Base-by-base conservation (phyloP, 2,113 vertebrate genomes). In the Xiphophorus hellerii region DNA sequence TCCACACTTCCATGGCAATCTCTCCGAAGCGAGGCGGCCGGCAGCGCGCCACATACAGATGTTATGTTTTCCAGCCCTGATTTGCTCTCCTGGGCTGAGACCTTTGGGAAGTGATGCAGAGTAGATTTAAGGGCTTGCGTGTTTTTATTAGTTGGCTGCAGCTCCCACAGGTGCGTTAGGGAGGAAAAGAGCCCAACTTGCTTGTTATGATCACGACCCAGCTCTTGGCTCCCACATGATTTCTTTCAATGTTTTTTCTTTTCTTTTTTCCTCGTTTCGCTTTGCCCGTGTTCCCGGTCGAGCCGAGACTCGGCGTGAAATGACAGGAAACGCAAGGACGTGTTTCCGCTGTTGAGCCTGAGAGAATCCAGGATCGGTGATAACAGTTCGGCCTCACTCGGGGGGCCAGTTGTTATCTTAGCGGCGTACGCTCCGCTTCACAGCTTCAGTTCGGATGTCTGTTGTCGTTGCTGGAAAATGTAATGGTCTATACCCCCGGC, bases 111-210 rank as follows among this genome's bases (percentile, higher is more conserved):
- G 74, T 13, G 28, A 62, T 76, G 81, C 73, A 6, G 82, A 71
- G 83, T 66, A 87, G 84, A 88, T 92, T 90, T 91, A 89, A 90
- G 85, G 71, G 86, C 84, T 85, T 66, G 77, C 73, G 62, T 90
- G 84, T 87, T 90, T 91, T 92, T 89, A 92, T 89, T 67, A 70
- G 88, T 88, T 80, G 86, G 77, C 89, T 82, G 79, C 77, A 77
- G 75, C 76, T 90, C 89, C 89, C 87, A 84, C 88, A 86, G 86
- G 90, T 91, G 88, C 89, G 88, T 85, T 48, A 62, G 44, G 69
- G 51, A 66, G 77, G 35, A 12, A 75, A 76, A 70, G 68, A 84
- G 62, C 58, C 71, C 62, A 51, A 30, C 79, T 66, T n/a, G 62
- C 75, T 88, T 89, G 88, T 91, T 92, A 77, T 92, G 87, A 86